phyloP scores from a whole-genome alignment of 2,113 vertebrate genomes.

The Dryoscopus gambensis region DNA sequence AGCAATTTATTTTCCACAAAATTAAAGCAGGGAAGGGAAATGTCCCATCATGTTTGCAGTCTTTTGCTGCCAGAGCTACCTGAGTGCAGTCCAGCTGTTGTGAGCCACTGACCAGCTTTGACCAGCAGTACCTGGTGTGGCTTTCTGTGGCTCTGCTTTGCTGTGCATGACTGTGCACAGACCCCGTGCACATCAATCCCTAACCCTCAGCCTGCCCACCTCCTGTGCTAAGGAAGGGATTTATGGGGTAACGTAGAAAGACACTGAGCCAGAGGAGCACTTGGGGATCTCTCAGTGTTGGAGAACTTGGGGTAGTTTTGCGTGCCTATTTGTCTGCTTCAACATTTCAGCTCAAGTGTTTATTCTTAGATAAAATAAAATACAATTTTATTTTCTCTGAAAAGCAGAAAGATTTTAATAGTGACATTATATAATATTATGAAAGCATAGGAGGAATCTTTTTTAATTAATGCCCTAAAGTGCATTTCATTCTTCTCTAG shows the following conservation, averaged over 20 bases:
- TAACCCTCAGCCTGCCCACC: background rate
- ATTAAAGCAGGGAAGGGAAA: background rate
- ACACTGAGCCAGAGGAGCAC: background rate
- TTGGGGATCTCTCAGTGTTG: background rate
- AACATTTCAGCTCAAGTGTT: background rate
- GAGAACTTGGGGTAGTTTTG: background rate
- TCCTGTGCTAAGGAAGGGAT: background rate
- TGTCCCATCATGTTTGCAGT: fast-evolving
- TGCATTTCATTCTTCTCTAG: background rate
- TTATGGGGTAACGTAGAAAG: background rate
- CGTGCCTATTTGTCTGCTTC: background rate
- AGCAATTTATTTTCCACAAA: background rate
- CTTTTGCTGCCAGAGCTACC: background rate
- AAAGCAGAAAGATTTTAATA: background rate
- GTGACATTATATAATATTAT: background rate
- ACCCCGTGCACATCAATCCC: background rate
- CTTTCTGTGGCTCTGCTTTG: background rate
- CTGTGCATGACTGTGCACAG: background rate
- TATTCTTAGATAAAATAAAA: background rate
- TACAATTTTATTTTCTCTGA: background rate
- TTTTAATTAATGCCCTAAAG: background rate
- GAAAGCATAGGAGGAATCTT: background rate
- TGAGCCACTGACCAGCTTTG: background rate
- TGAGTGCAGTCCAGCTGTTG: background rate
- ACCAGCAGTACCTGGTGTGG: background rate